phyloP scores from a whole-genome alignment of 2,113 vertebrate genomes.

The Petromus typicus region DNA sequence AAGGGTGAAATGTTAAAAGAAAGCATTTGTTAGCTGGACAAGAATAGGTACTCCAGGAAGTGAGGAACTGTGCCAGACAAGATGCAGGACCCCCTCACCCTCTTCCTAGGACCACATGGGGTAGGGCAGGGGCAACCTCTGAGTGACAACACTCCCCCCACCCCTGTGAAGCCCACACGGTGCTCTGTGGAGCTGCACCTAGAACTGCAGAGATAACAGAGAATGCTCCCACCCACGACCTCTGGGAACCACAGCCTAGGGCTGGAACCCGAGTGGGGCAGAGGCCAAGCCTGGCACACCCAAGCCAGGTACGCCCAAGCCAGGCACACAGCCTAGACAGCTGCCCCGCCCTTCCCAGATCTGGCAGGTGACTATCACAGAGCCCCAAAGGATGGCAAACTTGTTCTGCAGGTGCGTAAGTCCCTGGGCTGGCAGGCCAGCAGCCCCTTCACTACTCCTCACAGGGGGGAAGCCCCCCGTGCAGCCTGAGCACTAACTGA shows the following conservation, averaged over 20 bases:
- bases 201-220: background rate
- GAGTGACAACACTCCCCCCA: no score
- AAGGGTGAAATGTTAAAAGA: background rate
- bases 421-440: background rate
- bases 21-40: background rate
- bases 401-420: background rate
- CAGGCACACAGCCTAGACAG: background rate
- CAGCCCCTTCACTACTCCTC: no score
- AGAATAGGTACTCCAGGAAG: background rate
- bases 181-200: background rate
- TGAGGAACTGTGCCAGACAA: fast-evolving
- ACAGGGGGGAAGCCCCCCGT: background rate
- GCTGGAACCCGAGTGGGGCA: background rate
- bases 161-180: background rate
- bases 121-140: no score
- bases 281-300: background rate
- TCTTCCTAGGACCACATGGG: background rate
- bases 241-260: background rate
- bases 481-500: background rate
- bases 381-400: background rate
- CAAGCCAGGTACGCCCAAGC: background rate
- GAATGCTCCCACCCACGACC: background rate
- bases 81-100: no score
- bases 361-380: background rate
- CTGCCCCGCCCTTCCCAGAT: background rate